Percentiles rank a stretch among this genome's conserved stretches.
phyloP scores from a whole-genome alignment of 30 jellyfish, hydroid and myxozoan genomes.

The Aurelia sp. region DNA sequence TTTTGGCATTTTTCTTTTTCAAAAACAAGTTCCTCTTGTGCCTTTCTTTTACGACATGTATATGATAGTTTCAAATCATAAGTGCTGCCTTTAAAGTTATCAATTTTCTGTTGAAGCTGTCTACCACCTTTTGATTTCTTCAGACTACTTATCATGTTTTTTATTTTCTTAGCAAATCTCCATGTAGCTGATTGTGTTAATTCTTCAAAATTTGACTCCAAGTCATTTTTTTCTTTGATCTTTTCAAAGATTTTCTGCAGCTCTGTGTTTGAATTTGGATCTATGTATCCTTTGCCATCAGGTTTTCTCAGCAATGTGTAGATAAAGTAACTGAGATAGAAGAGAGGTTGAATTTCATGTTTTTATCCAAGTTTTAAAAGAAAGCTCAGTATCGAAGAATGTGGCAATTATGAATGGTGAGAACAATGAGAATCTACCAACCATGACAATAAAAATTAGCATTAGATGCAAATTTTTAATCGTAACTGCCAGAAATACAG shows the following conservation, averaged over 20 bases:
- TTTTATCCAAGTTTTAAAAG: too few species aligned
- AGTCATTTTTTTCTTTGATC: too few species aligned
- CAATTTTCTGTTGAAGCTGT: conserved; percentile 1
- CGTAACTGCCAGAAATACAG: neutral
- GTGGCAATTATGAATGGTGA: neutral
- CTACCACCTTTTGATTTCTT: neutral
- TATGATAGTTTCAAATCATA: neutral
- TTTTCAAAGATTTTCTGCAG: neutral
- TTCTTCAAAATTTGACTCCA: neutral
- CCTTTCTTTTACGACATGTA: neutral
- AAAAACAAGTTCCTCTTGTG: neutral
- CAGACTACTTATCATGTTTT: neutral
- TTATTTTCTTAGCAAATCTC: neutral
- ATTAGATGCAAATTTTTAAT: neutral
- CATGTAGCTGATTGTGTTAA: neutral
- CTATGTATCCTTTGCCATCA: conserved; percentile 1
- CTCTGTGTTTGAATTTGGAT: conserved; percentile 3
- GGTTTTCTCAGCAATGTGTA: neutral
- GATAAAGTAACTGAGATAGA: neutral
- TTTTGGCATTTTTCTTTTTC: neutral
- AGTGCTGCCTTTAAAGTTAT: neutral
- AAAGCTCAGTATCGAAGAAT: neutral
- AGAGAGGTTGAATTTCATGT: neutral
- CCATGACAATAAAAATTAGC: neutral
- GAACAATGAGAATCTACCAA: neutral